Evolutionary conservation across 2,113 vertebrate species (phyloP).

Genomic region (Orcinus orca): DNA sequence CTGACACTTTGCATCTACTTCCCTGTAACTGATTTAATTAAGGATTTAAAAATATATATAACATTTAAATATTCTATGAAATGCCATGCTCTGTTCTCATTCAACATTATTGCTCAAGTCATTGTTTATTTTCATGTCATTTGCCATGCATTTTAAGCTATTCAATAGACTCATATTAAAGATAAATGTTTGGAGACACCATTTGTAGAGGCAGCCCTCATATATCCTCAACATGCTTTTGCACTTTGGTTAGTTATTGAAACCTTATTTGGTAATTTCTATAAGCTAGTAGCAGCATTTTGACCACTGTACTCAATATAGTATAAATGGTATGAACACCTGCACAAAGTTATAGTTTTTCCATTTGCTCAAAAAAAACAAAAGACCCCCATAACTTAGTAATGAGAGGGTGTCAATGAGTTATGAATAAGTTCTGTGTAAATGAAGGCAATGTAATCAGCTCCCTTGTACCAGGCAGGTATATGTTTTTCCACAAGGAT

Average conservation of each 20-base stretch:
- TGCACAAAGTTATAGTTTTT: background rate
- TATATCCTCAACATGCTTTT: background rate
- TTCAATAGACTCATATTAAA: conserved; percentile 22
- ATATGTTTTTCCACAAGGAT: conserved; percentile 59
- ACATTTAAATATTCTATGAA: background rate
- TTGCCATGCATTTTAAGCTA: background rate
- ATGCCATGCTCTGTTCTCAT: background rate
- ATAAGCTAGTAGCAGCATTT: background rate
- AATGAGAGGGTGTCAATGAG: background rate
- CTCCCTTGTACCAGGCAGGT: background rate
- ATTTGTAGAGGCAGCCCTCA: background rate
- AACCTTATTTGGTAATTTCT: background rate
- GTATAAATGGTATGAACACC: background rate
- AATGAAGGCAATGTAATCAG: conserved; percentile 54
- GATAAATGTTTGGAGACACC: background rate
- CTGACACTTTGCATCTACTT: conserved; percentile 34
- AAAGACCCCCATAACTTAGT: background rate
- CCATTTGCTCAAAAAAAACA: background rate
- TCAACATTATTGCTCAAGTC: background rate
- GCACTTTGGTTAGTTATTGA: background rate
- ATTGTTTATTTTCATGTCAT: background rate
- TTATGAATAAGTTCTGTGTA: conserved; percentile 35
- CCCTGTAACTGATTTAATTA: conserved; percentile 59
- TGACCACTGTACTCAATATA: background rate
- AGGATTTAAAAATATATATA: background rate